phyloP scores from a whole-genome alignment of 2,888 invertebrate genomes.

The Bombylius major region DNA sequence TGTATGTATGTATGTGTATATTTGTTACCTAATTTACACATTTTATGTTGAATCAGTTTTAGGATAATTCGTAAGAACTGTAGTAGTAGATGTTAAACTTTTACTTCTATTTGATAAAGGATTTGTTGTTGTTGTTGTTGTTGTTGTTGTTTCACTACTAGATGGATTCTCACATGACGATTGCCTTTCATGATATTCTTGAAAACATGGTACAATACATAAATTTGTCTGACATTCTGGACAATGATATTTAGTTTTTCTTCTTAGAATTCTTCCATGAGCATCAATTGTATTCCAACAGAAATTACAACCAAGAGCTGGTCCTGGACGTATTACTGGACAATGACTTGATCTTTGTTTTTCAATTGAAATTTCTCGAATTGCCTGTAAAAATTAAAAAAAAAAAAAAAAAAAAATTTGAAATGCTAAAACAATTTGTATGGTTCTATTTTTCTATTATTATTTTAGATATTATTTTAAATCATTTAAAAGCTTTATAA shows the following conservation, averaged over 20 bases:
- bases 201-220: slow-evolving; percentile 82
- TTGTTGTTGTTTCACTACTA: slow-evolving; percentile 2
- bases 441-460: no score
- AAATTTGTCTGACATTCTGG: slow-evolving; percentile 81
- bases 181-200: slow-evolving; percentile 64
- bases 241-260: slow-evolving; percentile 83
- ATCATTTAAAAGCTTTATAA: no score
- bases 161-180: slow-evolving; percentile 24
- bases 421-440: no score
- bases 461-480: no score
- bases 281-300: slow-evolving; percentile 85
- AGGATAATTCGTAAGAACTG: slow-evolving; percentile 24
- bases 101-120: slow-evolving; percentile 13
- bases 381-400: slow-evolving; percentile 29
- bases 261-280: slow-evolving; percentile 64
- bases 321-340: slow-evolving; percentile 69
- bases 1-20: no score
- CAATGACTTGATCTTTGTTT: slow-evolving; percentile 62
- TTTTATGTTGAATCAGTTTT: slow-evolving; percentile 36
- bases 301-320: slow-evolving; percentile 76
- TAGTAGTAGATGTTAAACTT: slow-evolving; percentile 8
- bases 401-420: not conserved
- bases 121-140: slow-evolving; percentile 12
- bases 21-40: no score
- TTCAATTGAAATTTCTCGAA: slow-evolving; percentile 35